Percentiles rank a stretch among this genome's conserved stretches.
These are phyloP conservation scores for Himalopsyche anomala DNA, from an alignment of 2,888 invertebrate genomes.

Conservation along the genomic window DNA sequence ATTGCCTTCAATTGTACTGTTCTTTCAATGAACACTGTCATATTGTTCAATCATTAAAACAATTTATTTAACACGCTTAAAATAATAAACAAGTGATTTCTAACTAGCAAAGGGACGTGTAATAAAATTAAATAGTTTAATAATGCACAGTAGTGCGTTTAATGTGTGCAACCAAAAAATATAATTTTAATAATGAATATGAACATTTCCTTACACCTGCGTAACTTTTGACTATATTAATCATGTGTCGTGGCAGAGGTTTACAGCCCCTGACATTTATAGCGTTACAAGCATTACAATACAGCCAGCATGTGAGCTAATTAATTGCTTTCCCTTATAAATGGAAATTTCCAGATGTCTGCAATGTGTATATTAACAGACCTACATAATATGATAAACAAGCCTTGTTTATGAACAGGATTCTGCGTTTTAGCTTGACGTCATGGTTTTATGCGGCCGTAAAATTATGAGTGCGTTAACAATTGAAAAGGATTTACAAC, in stretches of 20 bases:
- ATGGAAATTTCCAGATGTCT: constrained; percentile 50
- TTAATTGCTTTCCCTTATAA: constrained; percentile 51
- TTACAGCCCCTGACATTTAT: not conserved
- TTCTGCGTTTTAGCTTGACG: not conserved
- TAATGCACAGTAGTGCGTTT: too few relatives aligned
- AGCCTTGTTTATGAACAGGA: not conserved
- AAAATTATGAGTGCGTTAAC: not conserved
- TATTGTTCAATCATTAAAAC: too few relatives aligned
- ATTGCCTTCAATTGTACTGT: too few relatives aligned
- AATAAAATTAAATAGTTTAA: too few relatives aligned
- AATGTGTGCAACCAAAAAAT: too few relatives aligned
- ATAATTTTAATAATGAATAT: too few relatives aligned
- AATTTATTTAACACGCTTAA: too few relatives aligned
- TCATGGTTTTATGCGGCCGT: not conserved
- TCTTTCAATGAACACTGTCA: too few relatives aligned
- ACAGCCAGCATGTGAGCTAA: constrained; percentile 43
- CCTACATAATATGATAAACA: constrained; percentile 15
- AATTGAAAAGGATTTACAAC: not conserved
- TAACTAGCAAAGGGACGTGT: too few relatives aligned
- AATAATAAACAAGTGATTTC: too few relatives aligned
- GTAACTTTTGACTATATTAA: constrained; percentile 21
- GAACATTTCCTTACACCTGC: not conserved
- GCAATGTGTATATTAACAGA: constrained; percentile 16
- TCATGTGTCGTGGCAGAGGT: not conserved
- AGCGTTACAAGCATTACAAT: constrained; percentile 23